Evolutionary conservation across 2,797 vertebrate genomes (phyloP).

Genomic region (Halcyon smyrnensis): DNA sequence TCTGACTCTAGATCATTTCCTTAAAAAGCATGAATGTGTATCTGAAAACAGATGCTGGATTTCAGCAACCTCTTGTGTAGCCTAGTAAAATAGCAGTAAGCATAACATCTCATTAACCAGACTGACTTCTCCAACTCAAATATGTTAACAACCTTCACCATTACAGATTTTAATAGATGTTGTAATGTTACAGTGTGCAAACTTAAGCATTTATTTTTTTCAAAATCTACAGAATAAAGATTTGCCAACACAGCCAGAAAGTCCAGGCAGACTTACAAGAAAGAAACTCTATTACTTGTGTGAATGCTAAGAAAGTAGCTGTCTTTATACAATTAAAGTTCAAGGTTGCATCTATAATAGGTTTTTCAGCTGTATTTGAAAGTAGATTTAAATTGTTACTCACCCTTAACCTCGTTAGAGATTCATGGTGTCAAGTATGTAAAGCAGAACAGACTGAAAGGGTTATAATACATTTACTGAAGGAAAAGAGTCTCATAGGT

Average conservation of each 20-base stretch:
- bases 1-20: neutral
- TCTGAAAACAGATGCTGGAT: conserved; percentile 46
- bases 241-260: neutral
- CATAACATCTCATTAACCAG: neutral
- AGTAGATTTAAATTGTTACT: conserved; percentile 64
- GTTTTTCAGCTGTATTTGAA: conserved; percentile 56
- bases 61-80: conserved; percentile 71
- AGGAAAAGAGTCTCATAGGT: neutral
- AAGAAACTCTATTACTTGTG: neutral
- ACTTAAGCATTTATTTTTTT: neutral
- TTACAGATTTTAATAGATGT: neutral
- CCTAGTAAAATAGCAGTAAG: conserved; percentile 62
- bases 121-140: neutral
- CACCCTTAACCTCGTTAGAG: conserved; percentile 58
- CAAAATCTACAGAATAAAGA: neutral
- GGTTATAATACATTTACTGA: conserved; percentile 26
- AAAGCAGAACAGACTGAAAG: conserved; percentile 47
- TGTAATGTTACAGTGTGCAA: neutral
- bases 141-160: neutral
- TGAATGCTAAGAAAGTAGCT: conserved; percentile 45
- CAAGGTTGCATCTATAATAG: conserved; percentile 65
- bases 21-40: neutral
- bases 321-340: conserved; percentile 56
- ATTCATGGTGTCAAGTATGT: conserved; percentile 19
- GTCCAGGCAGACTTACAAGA: neutral